These are phyloP conservation scores for Syrmaticus mikado DNA, from an alignment of 2,113 vertebrate species.

Conservation along the genomic window DNA sequence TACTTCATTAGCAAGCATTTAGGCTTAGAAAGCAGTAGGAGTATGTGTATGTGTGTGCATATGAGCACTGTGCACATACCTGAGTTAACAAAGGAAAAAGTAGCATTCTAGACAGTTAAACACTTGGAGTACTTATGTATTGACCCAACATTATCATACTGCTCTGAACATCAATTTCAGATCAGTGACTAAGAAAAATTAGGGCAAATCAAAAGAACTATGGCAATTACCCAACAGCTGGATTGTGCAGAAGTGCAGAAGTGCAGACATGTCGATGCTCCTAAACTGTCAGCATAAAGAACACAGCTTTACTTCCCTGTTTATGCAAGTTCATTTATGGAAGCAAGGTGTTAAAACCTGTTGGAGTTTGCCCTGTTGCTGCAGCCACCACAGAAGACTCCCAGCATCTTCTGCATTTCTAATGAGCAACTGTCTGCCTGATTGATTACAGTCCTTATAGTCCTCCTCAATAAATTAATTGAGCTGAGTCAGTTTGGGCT, in stretches of 20 bases:
- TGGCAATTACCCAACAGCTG: not conserved
- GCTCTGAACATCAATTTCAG: not conserved
- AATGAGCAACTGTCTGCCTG: constrained; percentile 3
- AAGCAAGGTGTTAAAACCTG: not conserved
- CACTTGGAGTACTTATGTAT: not conserved
- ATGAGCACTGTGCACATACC: not conserved
- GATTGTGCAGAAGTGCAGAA: not conserved
- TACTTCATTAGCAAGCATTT: not conserved
- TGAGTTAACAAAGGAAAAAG: not conserved
- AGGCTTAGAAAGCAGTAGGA: not conserved
- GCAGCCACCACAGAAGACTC: not conserved
- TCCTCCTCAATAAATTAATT: constrained; percentile 24
- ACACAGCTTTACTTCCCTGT: not conserved
- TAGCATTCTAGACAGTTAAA: not conserved
- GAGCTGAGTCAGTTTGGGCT: constrained; percentile 15
- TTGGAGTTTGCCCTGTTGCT: not conserved
- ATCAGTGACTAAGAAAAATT: not conserved
- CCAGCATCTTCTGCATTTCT: constrained; percentile 20
- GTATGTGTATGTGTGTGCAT: fast-evolving
- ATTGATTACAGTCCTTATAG: constrained; percentile 42
- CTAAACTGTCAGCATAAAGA: not conserved
- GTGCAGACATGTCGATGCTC: not conserved
- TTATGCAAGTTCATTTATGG: not conserved
- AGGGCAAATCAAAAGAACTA: not conserved
- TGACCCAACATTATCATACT: not conserved